Base-by-base conservation (phyloP, 2,113 vertebrate genomes). In the Pseudopipra pipra region DNA sequence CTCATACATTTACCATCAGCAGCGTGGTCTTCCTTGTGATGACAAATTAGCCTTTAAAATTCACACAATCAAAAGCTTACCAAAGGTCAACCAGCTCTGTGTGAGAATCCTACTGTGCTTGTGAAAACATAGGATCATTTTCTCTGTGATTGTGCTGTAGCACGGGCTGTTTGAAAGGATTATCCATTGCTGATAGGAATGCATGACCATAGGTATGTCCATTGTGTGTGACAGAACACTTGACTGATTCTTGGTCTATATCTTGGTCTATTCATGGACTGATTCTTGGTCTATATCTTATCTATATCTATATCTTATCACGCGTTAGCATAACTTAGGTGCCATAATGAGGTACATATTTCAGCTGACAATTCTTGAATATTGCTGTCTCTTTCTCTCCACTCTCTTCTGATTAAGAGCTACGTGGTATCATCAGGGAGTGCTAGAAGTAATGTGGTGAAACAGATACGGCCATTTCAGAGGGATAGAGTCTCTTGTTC, bases 41-140 rank as follows among this genome's bases (percentile, higher is more conserved):
- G 76, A 89, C 52, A 89, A 94, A 93, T 94, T 54, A 87, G 41
- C 49, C 61, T 91, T 93, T 95, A 74, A 92, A 91, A 96, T 70
- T 85, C 51, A 74, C 46, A 44, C 0, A 0, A 77, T 90, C 55
- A 87, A 77, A 89, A 88, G 47, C 24, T 9, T 71, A 47, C 72
- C 76, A 90, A 96, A 95, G 87, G 91, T 95, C 90, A 90, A 11
- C 23, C n/a, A 70, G 18, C 63, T 91, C 79, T 61, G 61, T 82
- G 54, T 82, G 66, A 62, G 80, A 82, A 59, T 93, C 79, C 66
- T 62, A 35, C 52, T 0, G 0, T 31, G 68, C 35, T 91, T 41
- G 46, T 93, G 72, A 97, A 95, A 83, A 35, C 33, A 39, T 61
- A 33, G 68, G 39, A 72, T 95, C 33, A 59, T 93, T 93, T 89